A percentile compares a stretch with the other conserved stretches of the same genome.
Evolutionary conservation across 2,797 vertebrate genomes (phyloP).

Genomic region (Labroides dimidiatus): DNA sequence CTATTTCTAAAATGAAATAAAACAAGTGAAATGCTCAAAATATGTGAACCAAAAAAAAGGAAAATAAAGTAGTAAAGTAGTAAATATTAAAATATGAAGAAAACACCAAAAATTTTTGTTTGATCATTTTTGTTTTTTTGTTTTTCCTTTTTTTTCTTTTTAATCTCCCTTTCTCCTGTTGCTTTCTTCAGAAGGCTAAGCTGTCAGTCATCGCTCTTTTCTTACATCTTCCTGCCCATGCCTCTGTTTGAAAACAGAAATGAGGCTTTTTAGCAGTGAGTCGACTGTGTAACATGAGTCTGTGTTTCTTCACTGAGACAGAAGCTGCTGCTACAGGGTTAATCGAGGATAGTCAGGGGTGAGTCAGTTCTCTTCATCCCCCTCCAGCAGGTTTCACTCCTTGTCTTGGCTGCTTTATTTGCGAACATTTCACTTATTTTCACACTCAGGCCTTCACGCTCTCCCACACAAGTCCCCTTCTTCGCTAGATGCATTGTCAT

Average conservation of each 20-base stretch:
- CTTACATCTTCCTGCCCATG: not conserved
- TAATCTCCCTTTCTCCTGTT: not conserved
- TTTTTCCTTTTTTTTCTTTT: not conserved
- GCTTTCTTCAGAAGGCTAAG: not conserved
- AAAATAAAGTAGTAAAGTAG: too few species aligned
- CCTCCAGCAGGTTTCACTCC: constrained; percentile 8
- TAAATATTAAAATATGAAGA: too few species aligned
- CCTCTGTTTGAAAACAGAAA: not conserved
- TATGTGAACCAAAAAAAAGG: too few species aligned
- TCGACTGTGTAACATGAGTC: not conserved
- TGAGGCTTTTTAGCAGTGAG: not conserved
- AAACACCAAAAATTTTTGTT: too few species aligned
- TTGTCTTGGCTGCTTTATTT: constrained; percentile 23
- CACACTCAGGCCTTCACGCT: not conserved
- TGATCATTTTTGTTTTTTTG: too few species aligned
- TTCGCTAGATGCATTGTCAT: constrained; percentile 3
- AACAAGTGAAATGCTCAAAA: not conserved
- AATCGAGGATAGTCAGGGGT: constrained; percentile 2
- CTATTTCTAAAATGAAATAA: too few species aligned
- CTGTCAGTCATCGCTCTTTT: not conserved
- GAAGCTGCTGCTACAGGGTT: not conserved
- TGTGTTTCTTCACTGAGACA: not conserved
- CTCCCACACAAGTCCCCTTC: not conserved
- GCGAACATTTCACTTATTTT: constrained; percentile 15
- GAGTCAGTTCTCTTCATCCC: constrained; percentile 27